Evolutionary conservation across 2,888 invertebrate species (phyloP).

Genomic region (Limnephilus lunatus): DNA sequence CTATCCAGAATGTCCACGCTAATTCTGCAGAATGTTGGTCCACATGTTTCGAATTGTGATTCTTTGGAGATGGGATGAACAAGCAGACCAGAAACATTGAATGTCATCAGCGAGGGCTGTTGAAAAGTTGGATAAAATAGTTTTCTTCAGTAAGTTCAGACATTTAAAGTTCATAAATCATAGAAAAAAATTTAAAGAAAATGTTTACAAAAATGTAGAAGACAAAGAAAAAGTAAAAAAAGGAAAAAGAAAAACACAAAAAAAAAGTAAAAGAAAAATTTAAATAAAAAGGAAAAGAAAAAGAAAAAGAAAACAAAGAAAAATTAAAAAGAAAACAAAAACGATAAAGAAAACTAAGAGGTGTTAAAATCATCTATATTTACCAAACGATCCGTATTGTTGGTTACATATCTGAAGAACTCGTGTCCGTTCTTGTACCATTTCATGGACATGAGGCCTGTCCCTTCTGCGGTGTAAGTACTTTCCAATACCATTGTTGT

Average conservation of each 20-base stretch:
- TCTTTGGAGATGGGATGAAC: neutral
- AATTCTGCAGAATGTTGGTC: constrained; percentile 70
- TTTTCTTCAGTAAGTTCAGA: too few relatives aligned
- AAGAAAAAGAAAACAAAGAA: neutral
- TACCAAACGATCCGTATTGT: constrained; percentile 16
- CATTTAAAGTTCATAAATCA: neutral
- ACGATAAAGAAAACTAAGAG: neutral
- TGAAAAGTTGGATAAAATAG: neutral
- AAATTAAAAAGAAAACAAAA: neutral
- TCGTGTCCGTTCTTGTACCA: constrained; percentile 64
- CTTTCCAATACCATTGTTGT: constrained; percentile 46
- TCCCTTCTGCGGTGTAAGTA: constrained; percentile 56
- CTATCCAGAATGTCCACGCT: constrained; percentile 71
- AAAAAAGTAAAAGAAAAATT: neutral
- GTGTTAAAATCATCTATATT: neutral
- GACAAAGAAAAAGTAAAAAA: neutral
- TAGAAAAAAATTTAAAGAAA: neutral
- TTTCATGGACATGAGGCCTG: constrained; percentile 59
- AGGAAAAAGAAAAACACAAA: neutral
- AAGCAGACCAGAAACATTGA: neutral
- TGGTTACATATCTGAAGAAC: constrained; percentile 59
- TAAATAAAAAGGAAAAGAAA: neutral
- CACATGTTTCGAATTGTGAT: constrained; percentile 43
- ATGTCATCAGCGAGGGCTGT: neutral
- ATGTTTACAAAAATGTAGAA: neutral